phyloP scores from a whole-genome alignment of 2,888 invertebrate genomes.

The Epirrhoe alternata region DNA sequence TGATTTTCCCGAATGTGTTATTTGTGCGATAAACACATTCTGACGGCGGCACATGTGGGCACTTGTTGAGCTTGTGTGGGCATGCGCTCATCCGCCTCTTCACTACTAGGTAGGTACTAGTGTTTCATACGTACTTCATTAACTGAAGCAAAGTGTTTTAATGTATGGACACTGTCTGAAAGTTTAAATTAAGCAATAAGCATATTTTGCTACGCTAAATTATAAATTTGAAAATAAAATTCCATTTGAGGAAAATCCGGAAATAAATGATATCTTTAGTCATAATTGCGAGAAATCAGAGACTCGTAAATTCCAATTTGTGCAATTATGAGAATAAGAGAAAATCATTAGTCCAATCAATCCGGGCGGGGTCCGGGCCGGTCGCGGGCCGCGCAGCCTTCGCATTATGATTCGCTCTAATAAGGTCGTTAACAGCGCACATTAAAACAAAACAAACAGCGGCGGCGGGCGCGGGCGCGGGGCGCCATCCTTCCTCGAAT shows the following conservation, averaged over 20 bases:
- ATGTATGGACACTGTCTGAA: neutral
- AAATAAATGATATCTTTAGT: slow-evolving; percentile 67
- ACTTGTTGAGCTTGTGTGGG: slow-evolving; percentile 78
- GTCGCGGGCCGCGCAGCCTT: slow-evolving; percentile 40
- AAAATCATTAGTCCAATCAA: slow-evolving; percentile 81
- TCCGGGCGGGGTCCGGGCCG: slow-evolving; percentile 46
- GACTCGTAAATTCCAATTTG: slow-evolving; percentile 70
- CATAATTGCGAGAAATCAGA: slow-evolving; percentile 55
- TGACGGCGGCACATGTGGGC: slow-evolving; percentile 70
- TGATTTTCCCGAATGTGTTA: slow-evolving; percentile 34
- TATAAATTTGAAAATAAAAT: slow-evolving; percentile 33
- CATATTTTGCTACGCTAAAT: neutral
- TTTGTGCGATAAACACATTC: slow-evolving; percentile 36
- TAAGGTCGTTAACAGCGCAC: slow-evolving; percentile 84
- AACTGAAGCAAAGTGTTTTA: neutral
- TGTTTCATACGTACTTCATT: neutral
- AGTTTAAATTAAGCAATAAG: neutral
- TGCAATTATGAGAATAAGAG: slow-evolving; percentile 78
- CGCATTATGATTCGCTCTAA: slow-evolving; percentile 76
- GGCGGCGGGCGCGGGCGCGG: slow-evolving; percentile 53
- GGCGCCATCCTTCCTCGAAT: slow-evolving; percentile 85
- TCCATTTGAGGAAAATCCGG: slow-evolving; percentile 53
- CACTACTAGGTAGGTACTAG: neutral
- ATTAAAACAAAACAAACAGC: slow-evolving; percentile 85
- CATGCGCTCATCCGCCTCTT: slow-evolving; percentile 53